Conservation (phyloP, 2,113 vertebrate species). For the Rousettus leschenaultii region DNA sequence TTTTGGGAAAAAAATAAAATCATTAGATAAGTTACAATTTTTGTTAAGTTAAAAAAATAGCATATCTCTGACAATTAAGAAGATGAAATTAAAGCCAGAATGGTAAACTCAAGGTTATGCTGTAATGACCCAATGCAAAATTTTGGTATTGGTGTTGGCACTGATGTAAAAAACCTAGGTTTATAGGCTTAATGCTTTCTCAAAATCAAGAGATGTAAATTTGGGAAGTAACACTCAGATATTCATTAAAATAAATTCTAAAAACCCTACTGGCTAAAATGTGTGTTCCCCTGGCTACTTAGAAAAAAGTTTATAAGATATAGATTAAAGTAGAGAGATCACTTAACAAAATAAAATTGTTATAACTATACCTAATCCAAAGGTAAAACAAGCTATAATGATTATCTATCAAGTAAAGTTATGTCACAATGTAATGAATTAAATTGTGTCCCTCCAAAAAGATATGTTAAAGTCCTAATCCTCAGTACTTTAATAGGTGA, state of each 20-base stretch:
- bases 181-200: background rate
- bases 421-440: background rate
- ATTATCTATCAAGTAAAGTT: background rate
- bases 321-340: background rate
- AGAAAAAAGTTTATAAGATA: background rate
- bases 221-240: background rate
- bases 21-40: background rate
- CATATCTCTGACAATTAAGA: background rate
- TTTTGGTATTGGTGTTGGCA: background rate
- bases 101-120: background rate
- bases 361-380: background rate
- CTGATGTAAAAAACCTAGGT: background rate
- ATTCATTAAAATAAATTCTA: background rate
- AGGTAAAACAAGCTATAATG: background rate
- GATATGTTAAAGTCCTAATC: background rate
- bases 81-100: background rate
- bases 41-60: background rate
- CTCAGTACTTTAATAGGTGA: background rate
- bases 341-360: background rate
- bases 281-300: background rate
- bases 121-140: background rate
- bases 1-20: background rate
- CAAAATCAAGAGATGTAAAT: background rate
- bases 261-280: background rate
- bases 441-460: background rate